Evolutionary conservation across 2,113 vertebrate species (phyloP).

Genomic region (Actenoides lindsayi): DNA sequence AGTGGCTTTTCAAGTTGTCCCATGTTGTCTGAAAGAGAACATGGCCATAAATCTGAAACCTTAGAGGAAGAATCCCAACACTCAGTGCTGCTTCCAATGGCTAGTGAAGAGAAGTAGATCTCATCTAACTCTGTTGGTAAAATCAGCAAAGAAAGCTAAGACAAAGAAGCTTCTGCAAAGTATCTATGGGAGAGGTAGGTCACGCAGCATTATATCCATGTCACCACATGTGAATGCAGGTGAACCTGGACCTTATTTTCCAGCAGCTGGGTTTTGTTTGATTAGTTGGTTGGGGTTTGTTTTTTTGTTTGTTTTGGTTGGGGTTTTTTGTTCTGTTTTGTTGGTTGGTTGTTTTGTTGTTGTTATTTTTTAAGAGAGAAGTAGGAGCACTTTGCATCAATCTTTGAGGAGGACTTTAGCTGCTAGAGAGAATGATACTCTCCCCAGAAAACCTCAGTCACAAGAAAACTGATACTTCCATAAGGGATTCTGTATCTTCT

Average conservation of each 20-base stretch:
- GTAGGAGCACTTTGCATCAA: not conserved
- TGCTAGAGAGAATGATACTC: not conserved
- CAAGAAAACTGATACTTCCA: not conserved
- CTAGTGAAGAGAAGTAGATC: not conserved
- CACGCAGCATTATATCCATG: not conserved
- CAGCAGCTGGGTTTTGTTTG: not conserved
- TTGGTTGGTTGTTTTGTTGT: not conserved
- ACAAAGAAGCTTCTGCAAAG: not conserved
- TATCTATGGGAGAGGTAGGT: not conserved
- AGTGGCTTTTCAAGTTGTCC: conserved; percentile 14
- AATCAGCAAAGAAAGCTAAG: not conserved
- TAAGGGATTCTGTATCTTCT: not conserved
- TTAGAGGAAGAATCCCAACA: not conserved
- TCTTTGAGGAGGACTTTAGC: not conserved
- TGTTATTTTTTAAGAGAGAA: not conserved
- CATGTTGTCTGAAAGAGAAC: not conserved
- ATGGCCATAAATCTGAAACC: not conserved
- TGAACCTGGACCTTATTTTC: not conserved
- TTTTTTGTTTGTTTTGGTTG: no score
- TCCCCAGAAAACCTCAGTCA: not conserved
- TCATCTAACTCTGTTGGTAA: not conserved
- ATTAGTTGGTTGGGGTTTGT: not conserved
- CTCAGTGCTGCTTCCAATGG: not conserved
- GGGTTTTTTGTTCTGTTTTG: not conserved
- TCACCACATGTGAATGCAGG: not conserved